These are phyloP conservation scores for Mesoligia furuncula DNA, from an alignment of 2,888 invertebrate species.

Conservation along the genomic window DNA sequence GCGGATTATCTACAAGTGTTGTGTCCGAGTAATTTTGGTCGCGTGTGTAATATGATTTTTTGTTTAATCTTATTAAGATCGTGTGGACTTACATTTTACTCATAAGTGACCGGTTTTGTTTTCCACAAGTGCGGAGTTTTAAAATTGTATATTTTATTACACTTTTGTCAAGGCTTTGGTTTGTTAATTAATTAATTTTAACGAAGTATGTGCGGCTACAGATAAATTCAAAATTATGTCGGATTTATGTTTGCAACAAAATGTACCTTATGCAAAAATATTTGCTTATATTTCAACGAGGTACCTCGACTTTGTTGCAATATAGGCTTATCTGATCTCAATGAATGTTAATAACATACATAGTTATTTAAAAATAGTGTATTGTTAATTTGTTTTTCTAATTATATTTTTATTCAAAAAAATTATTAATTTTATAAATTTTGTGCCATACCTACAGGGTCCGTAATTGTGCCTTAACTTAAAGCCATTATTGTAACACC, in stretches of 20 bases:
- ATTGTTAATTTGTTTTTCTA: no score
- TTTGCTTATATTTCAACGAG: background rate
- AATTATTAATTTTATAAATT: no score
- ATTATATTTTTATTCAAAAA: no score
- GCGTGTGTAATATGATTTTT: slow-evolving; percentile 65
- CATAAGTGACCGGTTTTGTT: slow-evolving; percentile 8
- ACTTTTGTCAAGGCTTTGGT: background rate
- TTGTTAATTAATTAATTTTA: slow-evolving; percentile 15
- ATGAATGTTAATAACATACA: no score
- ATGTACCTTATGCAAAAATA: background rate
- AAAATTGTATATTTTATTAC: slow-evolving; percentile 5
- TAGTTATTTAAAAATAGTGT: no score
- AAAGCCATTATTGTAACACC: no score
- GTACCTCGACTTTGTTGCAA: background rate
- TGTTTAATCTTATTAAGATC: slow-evolving; percentile 57
- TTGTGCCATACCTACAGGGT: no score
- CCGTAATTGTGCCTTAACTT: no score
- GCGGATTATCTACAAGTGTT: slow-evolving; percentile 64
- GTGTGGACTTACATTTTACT: slow-evolving; percentile 37
- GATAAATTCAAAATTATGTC: background rate
- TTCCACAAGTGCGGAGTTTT: slow-evolving; percentile 17
- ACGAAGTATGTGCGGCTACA: background rate
- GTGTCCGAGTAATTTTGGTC: slow-evolving; percentile 61
- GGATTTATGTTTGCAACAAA: background rate
- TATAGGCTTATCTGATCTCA: background rate